Percentiles rank a stretch among this genome's conserved stretches.
These are phyloP conservation scores for Catocala sponsa DNA, from an alignment of 2,888 invertebrate species.

Conservation along the genomic window DNA sequence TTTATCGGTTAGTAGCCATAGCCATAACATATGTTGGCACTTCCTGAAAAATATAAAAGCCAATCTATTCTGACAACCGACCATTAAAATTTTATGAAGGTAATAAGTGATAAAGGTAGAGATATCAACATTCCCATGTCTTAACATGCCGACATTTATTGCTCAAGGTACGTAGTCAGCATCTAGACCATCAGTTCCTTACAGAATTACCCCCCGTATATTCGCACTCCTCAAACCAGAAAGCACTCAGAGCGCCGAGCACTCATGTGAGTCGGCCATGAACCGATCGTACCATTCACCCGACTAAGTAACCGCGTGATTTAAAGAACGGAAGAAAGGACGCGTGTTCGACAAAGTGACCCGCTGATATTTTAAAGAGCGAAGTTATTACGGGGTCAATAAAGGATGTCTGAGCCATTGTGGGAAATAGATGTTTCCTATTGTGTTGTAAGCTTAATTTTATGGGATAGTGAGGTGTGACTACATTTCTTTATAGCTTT, in stretches of 20 bases:
- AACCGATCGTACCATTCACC: constrained; percentile 51
- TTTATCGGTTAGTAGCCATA: no score
- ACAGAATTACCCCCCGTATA: constrained; percentile 22
- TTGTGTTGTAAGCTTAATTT: constrained; percentile 1
- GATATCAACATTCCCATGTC: no score
- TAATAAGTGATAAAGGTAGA: no score
- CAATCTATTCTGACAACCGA: no score
- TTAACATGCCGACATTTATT: background rate
- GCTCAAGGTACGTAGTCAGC: no score
- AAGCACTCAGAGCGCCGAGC: constrained; percentile 64
- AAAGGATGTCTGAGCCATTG: constrained; percentile 4
- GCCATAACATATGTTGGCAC: no score
- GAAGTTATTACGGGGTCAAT: constrained; percentile 10
- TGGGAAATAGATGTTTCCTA: background rate
- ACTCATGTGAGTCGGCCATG: constrained; percentile 57
- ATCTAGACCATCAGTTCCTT: background rate
- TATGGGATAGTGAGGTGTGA: background rate
- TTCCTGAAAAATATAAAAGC: no score
- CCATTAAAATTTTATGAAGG: no score
- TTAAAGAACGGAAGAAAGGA: constrained; percentile 50
- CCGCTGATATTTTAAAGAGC: constrained; percentile 15
- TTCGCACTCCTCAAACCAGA: constrained; percentile 50
- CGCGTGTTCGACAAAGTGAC: constrained; percentile 46
- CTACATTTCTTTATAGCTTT: no score
- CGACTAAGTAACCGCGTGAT: constrained; percentile 67